A percentile compares a stretch with the other conserved stretches of the same genome.
These are phyloP conservation scores for Epizoanthus illoricatus DNA, from an alignment of 92 coral and sea anemone genomes.

Conservation along the genomic window DNA sequence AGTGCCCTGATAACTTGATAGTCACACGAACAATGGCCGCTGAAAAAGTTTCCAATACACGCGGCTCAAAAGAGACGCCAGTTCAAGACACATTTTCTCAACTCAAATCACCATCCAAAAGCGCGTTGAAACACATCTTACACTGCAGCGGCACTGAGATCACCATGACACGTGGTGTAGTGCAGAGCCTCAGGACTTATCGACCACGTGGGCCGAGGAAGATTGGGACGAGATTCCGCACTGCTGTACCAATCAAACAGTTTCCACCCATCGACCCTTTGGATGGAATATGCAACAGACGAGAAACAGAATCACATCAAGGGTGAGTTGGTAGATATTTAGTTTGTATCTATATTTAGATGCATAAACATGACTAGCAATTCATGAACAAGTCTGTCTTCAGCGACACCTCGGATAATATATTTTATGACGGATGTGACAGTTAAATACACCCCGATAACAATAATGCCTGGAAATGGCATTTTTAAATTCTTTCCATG, in stretches of 20 bases:
- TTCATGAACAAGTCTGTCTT: no score
- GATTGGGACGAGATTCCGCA: conserved; percentile 6
- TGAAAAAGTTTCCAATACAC: neutral
- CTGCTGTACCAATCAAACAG: conserved; percentile 58
- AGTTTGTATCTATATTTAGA: no score
- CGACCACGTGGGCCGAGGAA: conserved; percentile 12
- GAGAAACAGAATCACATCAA: neutral
- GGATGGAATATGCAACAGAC: conserved; percentile 5
- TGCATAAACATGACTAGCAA: no score
- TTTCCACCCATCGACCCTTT: conserved; percentile 76
- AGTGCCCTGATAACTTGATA: neutral
- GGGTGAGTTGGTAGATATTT: neutral
- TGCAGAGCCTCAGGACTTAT: conserved; percentile 26
- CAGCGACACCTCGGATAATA: no score
- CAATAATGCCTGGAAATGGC: no score
- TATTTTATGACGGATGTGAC: no score
- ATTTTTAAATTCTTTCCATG: no score
- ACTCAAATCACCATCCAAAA: conserved; percentile 19
- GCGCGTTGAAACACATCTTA: conserved; percentile 22
- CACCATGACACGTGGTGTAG: conserved; percentile 35
- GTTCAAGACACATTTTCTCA: neutral
- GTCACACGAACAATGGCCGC: neutral
- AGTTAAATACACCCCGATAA: no score
- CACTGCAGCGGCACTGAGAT: conserved; percentile 34
- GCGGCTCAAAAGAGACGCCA: neutral